A percentile compares a stretch with the other conserved stretches of the same genome.
Conservation (phyloP, 2,797 vertebrate species). For the Amblyraja radiata region DNA sequence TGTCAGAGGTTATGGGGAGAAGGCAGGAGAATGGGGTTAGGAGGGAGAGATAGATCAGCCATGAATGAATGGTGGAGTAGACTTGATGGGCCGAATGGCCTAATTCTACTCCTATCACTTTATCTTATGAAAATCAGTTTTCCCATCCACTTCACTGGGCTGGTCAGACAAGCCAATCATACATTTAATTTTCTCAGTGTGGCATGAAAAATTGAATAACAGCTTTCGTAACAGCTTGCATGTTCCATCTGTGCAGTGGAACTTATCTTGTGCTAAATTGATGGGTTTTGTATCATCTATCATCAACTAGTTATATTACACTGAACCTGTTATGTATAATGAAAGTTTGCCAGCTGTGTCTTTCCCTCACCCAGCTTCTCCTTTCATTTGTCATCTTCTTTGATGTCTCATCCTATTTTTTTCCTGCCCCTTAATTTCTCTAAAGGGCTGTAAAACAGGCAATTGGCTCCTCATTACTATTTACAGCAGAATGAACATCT, state of each 20-base stretch:
- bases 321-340: not conserved
- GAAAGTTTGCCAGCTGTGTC: not conserved
- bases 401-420: not conserved
- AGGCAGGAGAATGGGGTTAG: too few relatives aligned
- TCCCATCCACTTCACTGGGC: too few relatives aligned
- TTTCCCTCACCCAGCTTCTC: not conserved
- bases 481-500: not conserved
- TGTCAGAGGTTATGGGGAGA: too few relatives aligned
- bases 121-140: too few relatives aligned
- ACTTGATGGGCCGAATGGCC: too few relatives aligned
- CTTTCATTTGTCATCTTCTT: not conserved
- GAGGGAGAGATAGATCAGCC: too few relatives aligned
- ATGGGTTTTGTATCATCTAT: not conserved
- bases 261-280: not conserved
- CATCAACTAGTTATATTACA: not conserved
- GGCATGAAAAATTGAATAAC: not conserved
- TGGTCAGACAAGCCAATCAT: too few relatives aligned
- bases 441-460: not conserved
- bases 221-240: not conserved
- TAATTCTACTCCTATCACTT: too few relatives aligned
- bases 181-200: not conserved
- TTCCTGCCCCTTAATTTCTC: not conserved
- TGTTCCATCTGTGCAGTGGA: too few relatives aligned
- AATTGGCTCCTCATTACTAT: not conserved
- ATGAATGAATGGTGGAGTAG: too few relatives aligned